phyloP scores from a whole-genome alignment of 2,888 invertebrate species.

The Ariolimax columbianus region DNA sequence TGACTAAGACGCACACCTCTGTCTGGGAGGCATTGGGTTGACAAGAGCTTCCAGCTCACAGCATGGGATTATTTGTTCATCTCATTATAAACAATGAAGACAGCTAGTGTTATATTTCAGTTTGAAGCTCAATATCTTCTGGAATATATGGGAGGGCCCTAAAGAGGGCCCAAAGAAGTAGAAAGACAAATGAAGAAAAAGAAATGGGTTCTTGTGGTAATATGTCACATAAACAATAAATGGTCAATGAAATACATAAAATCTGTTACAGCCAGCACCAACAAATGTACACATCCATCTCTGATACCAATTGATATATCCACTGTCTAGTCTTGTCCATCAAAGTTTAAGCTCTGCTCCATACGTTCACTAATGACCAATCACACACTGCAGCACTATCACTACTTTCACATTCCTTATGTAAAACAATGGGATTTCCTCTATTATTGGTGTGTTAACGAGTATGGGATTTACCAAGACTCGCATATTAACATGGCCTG shows the following conservation, averaged over 20 bases:
- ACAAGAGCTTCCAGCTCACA: too few relatives aligned
- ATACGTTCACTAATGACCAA: not conserved
- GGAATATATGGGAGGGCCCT: constrained; percentile 71
- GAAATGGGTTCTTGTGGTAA: constrained; percentile 41
- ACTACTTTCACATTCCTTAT: not conserved
- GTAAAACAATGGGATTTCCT: not conserved
- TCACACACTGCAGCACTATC: not conserved
- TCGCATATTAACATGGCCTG: too few relatives aligned
- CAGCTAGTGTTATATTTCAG: constrained; percentile 12
- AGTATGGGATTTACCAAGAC: too few relatives aligned
- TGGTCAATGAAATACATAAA: constrained; percentile 9
- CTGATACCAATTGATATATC: not conserved
- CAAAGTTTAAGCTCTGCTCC: not conserved
- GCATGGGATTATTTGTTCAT: too few relatives aligned
- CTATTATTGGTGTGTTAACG: not conserved
- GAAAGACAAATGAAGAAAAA: constrained; percentile 51
- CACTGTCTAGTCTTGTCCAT: not conserved
- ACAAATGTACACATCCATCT: not conserved
- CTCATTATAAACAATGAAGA: too few relatives aligned
- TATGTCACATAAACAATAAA: constrained; percentile 18
- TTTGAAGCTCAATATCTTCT: constrained; percentile 54
- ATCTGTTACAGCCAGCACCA: constrained; percentile 43
- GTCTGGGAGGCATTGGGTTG: too few relatives aligned
- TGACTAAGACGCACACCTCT: too few relatives aligned
- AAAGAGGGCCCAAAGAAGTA: constrained; percentile 71